Evolutionary conservation across 2,888 invertebrate species (phyloP), one percentile per base, ranked within the genome.

Genomic region (Cosmia trapezina): DNA sequence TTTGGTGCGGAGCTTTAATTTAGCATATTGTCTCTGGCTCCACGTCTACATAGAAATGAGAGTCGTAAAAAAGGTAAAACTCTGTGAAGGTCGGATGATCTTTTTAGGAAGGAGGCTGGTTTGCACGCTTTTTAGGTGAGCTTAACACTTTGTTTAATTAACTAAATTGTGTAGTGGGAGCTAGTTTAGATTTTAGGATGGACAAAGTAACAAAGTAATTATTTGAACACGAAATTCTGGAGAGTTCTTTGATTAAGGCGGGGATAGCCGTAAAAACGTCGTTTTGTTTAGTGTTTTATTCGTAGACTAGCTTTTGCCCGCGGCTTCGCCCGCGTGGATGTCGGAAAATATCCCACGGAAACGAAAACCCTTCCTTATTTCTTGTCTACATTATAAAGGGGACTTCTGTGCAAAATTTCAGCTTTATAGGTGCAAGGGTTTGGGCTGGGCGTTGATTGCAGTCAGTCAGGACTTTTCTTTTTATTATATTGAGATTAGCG

Each of bases 21-120:
- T 91, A 88, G 88, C 86, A 88, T 88, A 91, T 92, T 92, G 91
- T 92, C 88, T 88, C 70, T 76, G 70, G 57, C 66, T 70, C 68
- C 73, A 63, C 63, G 75, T 80, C 81, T 73, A 76, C 79, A 83
- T 83, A 85, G 87, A 88, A 89, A 87, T 76, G 86, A 83, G 75
- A 80, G 70, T 82, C 75, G 78, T 81, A 85, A 86, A 86, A 83
- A 80, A 85, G 78, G 80, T 80, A 74, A 73, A 86, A 83, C 59
- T 72, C 71, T 22, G 61, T 33, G 56, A 73, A 83, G 84, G 80
- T 76, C 74, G 74, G 70, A 75, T 83, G 76, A 76, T 80, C 80
- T 77, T 83, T 83, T 76, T 70, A 71, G 68, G 77, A 85, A 86
- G 85, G 80, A 77, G 73, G 75, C 73, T 53, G 74, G 76, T 73